A percentile compares a stretch with the other conserved stretches of the same genome.
These are phyloP conservation scores for Diuraphis noxia DNA, from an alignment of 1,140 invertebrate genomes.

Conservation along the genomic window DNA sequence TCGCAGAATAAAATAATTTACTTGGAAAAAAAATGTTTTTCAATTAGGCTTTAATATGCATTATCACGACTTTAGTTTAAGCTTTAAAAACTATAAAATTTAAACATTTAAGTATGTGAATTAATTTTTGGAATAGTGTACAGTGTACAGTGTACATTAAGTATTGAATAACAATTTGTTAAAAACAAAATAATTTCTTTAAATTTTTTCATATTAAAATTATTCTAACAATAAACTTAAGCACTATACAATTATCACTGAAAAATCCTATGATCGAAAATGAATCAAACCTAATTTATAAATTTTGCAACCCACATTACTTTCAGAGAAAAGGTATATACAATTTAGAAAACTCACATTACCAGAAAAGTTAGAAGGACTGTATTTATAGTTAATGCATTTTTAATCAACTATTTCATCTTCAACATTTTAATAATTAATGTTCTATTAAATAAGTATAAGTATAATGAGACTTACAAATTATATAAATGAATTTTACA, in stretches of 20 bases:
- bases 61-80: neutral
- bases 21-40: neutral
- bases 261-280: neutral
- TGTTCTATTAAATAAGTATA: neutral
- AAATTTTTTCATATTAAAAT: neutral
- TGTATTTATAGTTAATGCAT: neutral
- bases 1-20: neutral
- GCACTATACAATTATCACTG: neutral
- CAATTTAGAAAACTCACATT: neutral
- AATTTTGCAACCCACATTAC: neutral
- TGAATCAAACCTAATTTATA: neutral
- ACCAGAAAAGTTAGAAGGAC: neutral
- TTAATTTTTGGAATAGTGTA: neutral
- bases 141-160: no score
- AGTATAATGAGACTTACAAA: neutral
- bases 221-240: neutral
- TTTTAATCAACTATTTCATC: neutral
- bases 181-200: neutral
- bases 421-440: neutral
- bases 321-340: neutral
- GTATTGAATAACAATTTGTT: neutral
- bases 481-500: neutral
- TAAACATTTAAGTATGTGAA: neutral
- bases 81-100: neutral
- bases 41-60: neutral